Percentiles rank a stretch among this genome's conserved stretches.
Conservation (phyloP, 2,113 vertebrate species). For the Uria lomvia region DNA sequence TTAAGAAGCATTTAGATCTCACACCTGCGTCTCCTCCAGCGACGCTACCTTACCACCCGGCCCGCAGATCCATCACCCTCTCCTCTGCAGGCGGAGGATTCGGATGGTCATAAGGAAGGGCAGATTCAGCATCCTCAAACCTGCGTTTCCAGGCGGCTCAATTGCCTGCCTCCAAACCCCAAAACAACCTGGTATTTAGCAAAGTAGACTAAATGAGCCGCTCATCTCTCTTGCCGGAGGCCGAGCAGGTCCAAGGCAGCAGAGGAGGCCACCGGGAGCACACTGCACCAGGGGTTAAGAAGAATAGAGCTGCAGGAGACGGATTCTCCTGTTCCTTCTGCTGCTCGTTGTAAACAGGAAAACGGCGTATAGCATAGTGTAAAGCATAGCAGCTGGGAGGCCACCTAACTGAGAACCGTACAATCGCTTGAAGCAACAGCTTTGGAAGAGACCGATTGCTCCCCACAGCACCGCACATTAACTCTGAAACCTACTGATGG, state of each 20-base stretch:
- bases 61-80: background rate
- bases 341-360: background rate
- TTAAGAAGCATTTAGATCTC: background rate
- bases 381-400: background rate
- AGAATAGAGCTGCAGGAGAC: background rate
- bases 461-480: accelerated
- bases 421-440: background rate
- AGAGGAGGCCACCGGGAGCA: accelerated
- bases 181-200: background rate
- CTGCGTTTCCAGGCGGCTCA: background rate
- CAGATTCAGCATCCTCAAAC: background rate
- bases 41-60: no score
- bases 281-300: accelerated
- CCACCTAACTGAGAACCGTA: no score
- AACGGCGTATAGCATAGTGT: background rate
- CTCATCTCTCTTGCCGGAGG: background rate
- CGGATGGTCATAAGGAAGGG: background rate
- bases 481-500: background rate
- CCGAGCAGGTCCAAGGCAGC: background rate
- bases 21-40: background rate
- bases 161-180: accelerated
- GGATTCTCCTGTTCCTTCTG: background rate
- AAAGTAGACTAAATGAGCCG: background rate
- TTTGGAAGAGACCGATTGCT: background rate
- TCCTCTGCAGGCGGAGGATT: accelerated